phyloP scores from a whole-genome alignment of 2,113 vertebrate species.

The Lophius piscatorius region DNA sequence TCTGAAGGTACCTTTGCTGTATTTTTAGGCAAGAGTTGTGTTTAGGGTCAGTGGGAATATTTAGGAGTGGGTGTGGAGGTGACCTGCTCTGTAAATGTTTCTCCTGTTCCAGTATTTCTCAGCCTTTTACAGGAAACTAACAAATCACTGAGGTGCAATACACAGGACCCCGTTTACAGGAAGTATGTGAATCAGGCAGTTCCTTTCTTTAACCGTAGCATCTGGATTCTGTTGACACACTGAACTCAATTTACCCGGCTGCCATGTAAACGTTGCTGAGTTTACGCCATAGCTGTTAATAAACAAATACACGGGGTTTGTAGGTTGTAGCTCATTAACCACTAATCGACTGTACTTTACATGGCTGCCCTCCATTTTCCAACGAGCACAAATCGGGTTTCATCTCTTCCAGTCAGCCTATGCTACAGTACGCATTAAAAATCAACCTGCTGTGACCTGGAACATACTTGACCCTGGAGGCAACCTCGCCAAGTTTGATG shows the following conservation, averaged over 20 bases:
- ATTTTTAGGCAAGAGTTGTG: constrained; percentile 65
- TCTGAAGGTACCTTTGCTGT: background rate
- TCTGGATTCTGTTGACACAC: constrained; percentile 46
- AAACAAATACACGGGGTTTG: constrained; percentile 8
- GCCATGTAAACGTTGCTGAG: constrained; percentile 11
- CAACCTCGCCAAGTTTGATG: too few relatives aligned
- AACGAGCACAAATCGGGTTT: background rate
- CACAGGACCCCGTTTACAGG: background rate
- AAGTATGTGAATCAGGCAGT: constrained; percentile 23
- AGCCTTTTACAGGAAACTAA: constrained; percentile 25
- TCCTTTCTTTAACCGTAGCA: constrained; percentile 23
- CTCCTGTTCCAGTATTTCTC: constrained; percentile 16
- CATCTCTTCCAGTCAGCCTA: background rate
- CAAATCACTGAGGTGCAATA: constrained; percentile 8
- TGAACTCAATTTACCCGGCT: constrained; percentile 25
- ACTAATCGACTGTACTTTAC: constrained; percentile 6
- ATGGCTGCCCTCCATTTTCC: constrained; percentile 12
- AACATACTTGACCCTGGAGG: too few relatives aligned
- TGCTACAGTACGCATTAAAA: too few relatives aligned
- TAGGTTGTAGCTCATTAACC: constrained; percentile 22
- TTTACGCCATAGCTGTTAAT: constrained; percentile 3
- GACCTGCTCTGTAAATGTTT: constrained; percentile 18
- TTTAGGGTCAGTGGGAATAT: constrained; percentile 62
- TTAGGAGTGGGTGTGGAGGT: constrained; percentile 41
- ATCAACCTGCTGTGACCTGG: too few relatives aligned